A percentile compares a stretch with the other conserved stretches of the same genome.
phyloP scores from a whole-genome alignment of 2,888 invertebrate genomes.

The Metallyticus violacea region DNA sequence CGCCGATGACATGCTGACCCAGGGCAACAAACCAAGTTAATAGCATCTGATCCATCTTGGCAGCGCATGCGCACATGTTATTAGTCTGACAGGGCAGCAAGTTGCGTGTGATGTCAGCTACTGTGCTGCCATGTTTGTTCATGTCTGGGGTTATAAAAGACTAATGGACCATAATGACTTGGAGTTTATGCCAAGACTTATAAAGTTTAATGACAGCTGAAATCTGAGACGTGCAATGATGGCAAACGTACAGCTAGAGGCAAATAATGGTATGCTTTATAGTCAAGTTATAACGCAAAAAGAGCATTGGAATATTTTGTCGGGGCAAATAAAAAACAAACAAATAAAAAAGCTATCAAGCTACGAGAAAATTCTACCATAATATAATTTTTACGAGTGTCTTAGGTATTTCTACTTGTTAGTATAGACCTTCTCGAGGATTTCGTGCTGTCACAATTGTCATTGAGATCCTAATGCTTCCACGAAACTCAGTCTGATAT shows the following conservation, averaged over 20 bases:
- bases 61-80: not conserved
- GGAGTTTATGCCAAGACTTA: not conserved
- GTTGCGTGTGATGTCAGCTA: not conserved
- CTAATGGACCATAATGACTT: not conserved
- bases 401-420: too few species aligned
- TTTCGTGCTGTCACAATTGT: too few species aligned
- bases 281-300: not conserved
- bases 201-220: not conserved
- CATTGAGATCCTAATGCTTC: too few species aligned
- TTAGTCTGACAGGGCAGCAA: not conserved
- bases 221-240: not conserved
- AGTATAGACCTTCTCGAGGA: too few species aligned
- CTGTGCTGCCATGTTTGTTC: not conserved
- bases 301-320: not conserved
- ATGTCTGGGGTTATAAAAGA: not conserved
- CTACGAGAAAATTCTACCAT: too few species aligned
- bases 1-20: not conserved
- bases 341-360: too few species aligned
- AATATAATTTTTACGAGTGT: too few species aligned
- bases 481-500: too few species aligned
- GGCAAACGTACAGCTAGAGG: not conserved
- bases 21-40: not conserved
- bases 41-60: not conserved
- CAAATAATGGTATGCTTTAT: not conserved
- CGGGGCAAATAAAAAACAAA: too few species aligned